Evolutionary conservation across 2,797 vertebrate species (phyloP).

Genomic region (Tympanoctomys barrerae): DNA sequence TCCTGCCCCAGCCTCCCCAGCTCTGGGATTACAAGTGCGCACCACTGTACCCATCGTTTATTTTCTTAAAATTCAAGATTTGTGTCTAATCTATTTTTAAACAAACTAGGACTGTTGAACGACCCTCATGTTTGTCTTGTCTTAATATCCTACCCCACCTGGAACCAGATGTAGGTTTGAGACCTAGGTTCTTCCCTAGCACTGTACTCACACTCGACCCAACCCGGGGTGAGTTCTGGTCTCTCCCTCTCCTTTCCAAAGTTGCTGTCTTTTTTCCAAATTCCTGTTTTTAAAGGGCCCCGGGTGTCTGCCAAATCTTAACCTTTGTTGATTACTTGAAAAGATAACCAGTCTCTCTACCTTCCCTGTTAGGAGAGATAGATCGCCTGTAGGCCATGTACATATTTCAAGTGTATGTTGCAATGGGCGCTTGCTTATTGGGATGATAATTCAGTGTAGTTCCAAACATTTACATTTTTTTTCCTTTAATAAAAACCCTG

Average conservation of each 20-base stretch:
- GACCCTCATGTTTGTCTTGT: background rate
- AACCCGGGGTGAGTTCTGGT: background rate
- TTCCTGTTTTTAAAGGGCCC: conserved; percentile 67
- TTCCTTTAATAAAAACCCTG: background rate
- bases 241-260: background rate
- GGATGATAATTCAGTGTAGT: conserved; percentile 31
- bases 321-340: conserved; percentile 77
- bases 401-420: conserved; percentile 79
- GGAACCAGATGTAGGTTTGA: background rate
- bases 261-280: conserved; percentile 63
- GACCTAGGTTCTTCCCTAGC: background rate
- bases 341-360: conserved; percentile 80
- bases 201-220: background rate
- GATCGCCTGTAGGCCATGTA: conserved; percentile 80
- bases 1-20: background rate
- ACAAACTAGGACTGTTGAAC: background rate
- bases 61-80: conserved; percentile 3
- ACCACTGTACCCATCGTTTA: background rate
- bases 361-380: conserved; percentile 74
- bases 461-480: background rate
- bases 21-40: background rate
- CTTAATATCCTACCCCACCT: background rate
- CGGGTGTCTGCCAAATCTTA: conserved; percentile 78
- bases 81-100: conserved; percentile 39
- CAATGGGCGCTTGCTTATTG: conserved; percentile 42